Evolutionary conservation across 2,888 invertebrate genomes (phyloP), one percentile per base, ranked within the genome.

Genomic region (Abscondita cerata): DNA sequence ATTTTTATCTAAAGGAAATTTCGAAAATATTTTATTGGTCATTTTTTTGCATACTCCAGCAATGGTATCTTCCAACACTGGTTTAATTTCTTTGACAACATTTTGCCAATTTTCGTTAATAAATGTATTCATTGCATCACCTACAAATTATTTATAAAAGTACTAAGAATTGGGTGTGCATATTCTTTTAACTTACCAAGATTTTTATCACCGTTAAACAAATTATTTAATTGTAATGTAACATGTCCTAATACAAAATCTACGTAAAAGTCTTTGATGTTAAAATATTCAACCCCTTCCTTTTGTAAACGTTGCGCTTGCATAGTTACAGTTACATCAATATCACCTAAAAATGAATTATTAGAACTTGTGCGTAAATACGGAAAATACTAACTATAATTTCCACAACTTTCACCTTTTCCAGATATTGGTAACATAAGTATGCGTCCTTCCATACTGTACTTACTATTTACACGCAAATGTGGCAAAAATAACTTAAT

Each of bases 61-160:
- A 46, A 89, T 82, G 0, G 85, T 84, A 55, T 86, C 86, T 73
- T 91, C 89, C 73, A 93, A 80, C 0, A 89, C 85, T 0, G 87
- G 87, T 70, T 89, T 89, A 2, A 93, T 83, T 72, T 92, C 91
- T 20, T 85, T 86, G 0, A 88, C 84, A 1, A 93, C 82, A 25
- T 83, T 84, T 70, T 86, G 84, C 92, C 92, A 92, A 75, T 92
- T 91, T 47, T 91, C 89, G 73, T 92, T 92, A 16, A 93, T 77
- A 75, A 92, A 91, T 25, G 84, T 78, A 76, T 92, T 92, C 88
- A 92, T 89, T 1, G 88, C 85, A 15, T 86, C 83, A 20, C 90
- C 90, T 84, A 74, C 6, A 79, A 76, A n/a, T n/a, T n/a, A n/a
- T n/a, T n/a, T n/a, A n/a, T n/a, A n/a, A n/a, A n/a, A n/a, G n/a